Percentiles rank a stretch among this genome's conserved stretches.
These are phyloP conservation scores for Danio albolineatus DNA, from an alignment of 2,797 vertebrate species.

Conservation along the genomic window DNA sequence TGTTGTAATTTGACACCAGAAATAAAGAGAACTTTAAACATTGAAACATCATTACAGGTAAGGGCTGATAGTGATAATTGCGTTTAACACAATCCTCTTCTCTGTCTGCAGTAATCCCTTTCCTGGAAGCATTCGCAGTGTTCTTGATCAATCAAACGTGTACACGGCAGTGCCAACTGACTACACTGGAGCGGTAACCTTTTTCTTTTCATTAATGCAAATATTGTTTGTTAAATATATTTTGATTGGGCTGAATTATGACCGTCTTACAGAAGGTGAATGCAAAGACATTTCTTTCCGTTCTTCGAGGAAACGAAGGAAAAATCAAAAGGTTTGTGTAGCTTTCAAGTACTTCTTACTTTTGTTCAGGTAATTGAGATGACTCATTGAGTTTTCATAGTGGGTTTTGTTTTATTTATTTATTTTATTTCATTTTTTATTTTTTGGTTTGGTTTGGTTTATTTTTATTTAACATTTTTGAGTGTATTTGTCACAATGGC, in stretches of 20 bases:
- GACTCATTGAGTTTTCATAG: too few relatives aligned
- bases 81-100: background rate
- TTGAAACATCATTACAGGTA: background rate
- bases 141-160: background rate
- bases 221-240: background rate
- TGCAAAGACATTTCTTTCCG: background rate
- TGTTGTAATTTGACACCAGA: too few relatives aligned
- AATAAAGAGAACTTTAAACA: too few relatives aligned
- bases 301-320: background rate
- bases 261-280: background rate
- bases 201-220: too few relatives aligned
- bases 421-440: too few relatives aligned
- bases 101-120: background rate
- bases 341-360: too few relatives aligned
- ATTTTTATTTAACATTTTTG: too few relatives aligned
- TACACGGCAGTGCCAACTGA: background rate
- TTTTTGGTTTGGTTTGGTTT: too few relatives aligned
- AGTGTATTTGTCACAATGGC: too few relatives aligned
- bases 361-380: too few relatives aligned
- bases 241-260: background rate
- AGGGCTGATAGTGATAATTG: background rate
- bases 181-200: background rate
- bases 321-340: conserved; percentile 4
- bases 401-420: too few relatives aligned
- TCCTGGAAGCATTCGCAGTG: background rate